Conservation (phyloP, 2,797 vertebrate genomes). For the Oreochromis grahami region DNA sequence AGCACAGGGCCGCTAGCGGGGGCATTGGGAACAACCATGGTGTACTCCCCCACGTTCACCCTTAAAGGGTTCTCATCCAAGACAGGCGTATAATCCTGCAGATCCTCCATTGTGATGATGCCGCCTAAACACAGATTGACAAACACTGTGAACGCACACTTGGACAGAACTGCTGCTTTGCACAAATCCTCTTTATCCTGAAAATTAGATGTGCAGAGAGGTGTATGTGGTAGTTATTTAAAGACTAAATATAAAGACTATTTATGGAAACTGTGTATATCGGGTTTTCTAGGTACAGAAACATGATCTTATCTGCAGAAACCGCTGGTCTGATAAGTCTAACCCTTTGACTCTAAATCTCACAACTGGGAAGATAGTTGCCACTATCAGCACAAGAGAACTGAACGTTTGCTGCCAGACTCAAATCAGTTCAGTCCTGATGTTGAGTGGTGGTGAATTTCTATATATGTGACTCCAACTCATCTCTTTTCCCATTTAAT, state of each 20-base stretch:
- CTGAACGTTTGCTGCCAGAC: background rate
- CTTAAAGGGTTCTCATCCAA: constrained; percentile 80
- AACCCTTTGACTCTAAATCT: background rate
- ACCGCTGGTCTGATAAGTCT: background rate
- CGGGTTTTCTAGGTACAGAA: background rate
- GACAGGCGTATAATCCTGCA: constrained; percentile 77
- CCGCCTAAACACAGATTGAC: constrained; percentile 78
- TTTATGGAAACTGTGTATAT: background rate
- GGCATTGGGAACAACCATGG: constrained; percentile 80
- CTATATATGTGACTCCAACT: background rate
- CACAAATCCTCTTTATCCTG: constrained; percentile 18
- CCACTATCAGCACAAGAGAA: background rate
- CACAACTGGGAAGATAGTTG: background rate
- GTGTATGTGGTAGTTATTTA: background rate
- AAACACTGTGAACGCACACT: constrained; percentile 29
- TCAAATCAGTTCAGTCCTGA: background rate
- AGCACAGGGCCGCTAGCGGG: constrained; percentile 91
- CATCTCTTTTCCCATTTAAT: background rate
- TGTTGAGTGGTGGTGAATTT: background rate
- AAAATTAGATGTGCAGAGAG: constrained; percentile 22
- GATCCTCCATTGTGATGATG: constrained; percentile 87
- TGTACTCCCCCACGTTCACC: constrained; percentile 78
- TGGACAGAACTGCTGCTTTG: constrained; percentile 12
- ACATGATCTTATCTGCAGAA: background rate
- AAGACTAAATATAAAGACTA: background rate